phyloP scores from a whole-genome alignment of 2,888 invertebrate genomes.

The Mesorhabditis spiculigera region DNA sequence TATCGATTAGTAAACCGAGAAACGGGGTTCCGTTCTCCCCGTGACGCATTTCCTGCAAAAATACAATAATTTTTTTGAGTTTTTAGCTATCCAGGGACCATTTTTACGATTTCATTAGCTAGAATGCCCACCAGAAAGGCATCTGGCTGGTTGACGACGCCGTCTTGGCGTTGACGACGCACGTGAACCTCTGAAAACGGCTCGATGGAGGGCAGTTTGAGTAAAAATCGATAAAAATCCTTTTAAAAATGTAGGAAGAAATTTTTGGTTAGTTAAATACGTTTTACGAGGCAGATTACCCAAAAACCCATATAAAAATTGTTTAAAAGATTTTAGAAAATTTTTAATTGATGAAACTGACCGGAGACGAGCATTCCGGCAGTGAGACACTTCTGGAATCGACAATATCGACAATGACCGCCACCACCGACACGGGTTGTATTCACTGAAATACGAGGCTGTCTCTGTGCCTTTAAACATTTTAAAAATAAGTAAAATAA shows the following conservation, averaged over 20 bases:
- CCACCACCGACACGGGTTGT: not conserved
- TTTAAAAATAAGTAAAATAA: too few relatives aligned
- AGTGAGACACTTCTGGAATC: not conserved
- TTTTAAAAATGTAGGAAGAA: too few relatives aligned
- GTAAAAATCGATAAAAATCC: too few relatives aligned
- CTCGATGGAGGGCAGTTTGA: too few relatives aligned
- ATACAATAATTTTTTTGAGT: not conserved
- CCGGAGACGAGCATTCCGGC: not conserved
- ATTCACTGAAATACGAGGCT: too few relatives aligned
- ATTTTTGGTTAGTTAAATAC: too few relatives aligned
- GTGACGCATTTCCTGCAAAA: not conserved
- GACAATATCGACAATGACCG: slow-evolving; percentile 5
- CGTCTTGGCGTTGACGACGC: not conserved
- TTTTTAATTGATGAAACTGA: not conserved
- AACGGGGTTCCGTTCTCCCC: not conserved
- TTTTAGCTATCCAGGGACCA: not conserved
- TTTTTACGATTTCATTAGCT: not conserved
- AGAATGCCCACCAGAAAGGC: too few relatives aligned
- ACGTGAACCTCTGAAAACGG: not conserved
- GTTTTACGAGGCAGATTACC: too few relatives aligned
- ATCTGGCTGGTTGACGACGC: not conserved
- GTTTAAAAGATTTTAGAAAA: not conserved
- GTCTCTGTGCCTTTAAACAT: too few relatives aligned
- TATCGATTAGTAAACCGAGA: not conserved
- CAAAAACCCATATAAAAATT: too few relatives aligned